phyloP scores from a whole-genome alignment of 1,140 invertebrate species.

The Drosophila setifemur region DNA sequence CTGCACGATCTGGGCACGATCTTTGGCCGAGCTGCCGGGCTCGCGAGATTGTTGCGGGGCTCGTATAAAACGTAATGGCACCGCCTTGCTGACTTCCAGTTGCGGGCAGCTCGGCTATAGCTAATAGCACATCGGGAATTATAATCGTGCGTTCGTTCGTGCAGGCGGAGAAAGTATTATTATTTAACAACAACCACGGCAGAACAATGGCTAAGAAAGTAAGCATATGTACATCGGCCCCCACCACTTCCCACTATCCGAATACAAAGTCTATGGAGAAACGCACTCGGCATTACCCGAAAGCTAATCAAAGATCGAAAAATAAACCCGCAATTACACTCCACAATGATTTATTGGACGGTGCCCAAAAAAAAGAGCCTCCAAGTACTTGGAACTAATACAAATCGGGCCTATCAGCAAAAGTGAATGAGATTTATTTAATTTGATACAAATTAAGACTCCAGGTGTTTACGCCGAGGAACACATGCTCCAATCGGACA shows the following conservation, averaged over 20 bases:
- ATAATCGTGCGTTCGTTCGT: not conserved
- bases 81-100: conserved; percentile 44
- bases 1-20: conserved; percentile 94
- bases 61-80: conserved; percentile 66
- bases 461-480: no score
- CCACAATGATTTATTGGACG: conserved; percentile 24
- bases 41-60: not conserved
- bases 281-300: not conserved
- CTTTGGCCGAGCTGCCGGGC: conserved; percentile 82
- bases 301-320: conserved; percentile 21
- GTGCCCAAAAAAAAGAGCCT: not conserved
- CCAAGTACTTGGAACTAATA: conserved; percentile 12
- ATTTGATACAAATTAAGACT: not conserved
- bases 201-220: conserved; percentile 57
- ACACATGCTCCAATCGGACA: not conserved
- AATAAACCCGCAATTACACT: conserved; percentile 26
- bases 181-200: not conserved
- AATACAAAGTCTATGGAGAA: conserved; percentile 9
- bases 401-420: not conserved
- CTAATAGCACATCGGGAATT: conserved; percentile 12
- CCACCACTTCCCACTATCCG: not conserved
- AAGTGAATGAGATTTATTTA: conserved; percentile 17
- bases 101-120: conserved; percentile 49
- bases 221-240: conserved; percentile 19
- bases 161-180: conserved; percentile 46